A percentile compares a stretch with the other conserved stretches of the same genome.
phyloP scores from a whole-genome alignment of 2,888 invertebrate species.

The Lithophane ornitopus region DNA sequence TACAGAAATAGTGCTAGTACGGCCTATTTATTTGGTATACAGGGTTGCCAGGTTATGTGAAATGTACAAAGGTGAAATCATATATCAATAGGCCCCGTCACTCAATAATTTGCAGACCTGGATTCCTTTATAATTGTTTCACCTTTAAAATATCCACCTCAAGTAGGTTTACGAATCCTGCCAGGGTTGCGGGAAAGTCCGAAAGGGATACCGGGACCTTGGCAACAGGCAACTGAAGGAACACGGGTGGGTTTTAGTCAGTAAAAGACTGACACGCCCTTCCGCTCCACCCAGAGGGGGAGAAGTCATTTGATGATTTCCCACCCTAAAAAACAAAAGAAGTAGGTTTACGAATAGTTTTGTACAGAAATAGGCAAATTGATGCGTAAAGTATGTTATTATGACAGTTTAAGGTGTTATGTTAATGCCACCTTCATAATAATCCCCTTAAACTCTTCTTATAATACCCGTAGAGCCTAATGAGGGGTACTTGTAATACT shows the following conservation, averaged over 20 bases:
- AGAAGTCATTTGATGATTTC: no score
- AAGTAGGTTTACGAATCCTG: neutral
- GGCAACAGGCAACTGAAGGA: no score
- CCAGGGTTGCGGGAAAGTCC: no score
- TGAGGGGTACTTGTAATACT: slow-evolving; percentile 9
- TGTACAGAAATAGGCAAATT: slow-evolving; percentile 29
- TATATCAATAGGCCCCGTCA: slow-evolving; percentile 36
- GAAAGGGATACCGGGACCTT: no score
- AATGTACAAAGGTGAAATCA: slow-evolving; percentile 56
- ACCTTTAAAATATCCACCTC: neutral
- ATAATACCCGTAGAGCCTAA: slow-evolving; percentile 12
- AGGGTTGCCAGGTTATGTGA: slow-evolving; percentile 62
- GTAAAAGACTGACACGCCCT: no score
- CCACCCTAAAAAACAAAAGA: no score
- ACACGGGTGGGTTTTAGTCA: no score
- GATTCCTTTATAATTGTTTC: slow-evolving; percentile 1
- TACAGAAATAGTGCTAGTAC: slow-evolving; percentile 85
- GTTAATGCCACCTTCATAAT: slow-evolving; percentile 13
- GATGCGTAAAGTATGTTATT: slow-evolving; percentile 24
- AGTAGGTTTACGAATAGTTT: neutral
- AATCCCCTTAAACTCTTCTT: slow-evolving; percentile 11
- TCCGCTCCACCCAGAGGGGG: no score
- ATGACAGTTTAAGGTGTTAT: slow-evolving; percentile 25
- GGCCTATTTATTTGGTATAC: slow-evolving; percentile 72
- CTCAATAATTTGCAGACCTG: slow-evolving; percentile 3